These are phyloP conservation scores for Picathartes gymnocephalus DNA, from an alignment of 2,113 vertebrate genomes.

Conservation along the genomic window DNA sequence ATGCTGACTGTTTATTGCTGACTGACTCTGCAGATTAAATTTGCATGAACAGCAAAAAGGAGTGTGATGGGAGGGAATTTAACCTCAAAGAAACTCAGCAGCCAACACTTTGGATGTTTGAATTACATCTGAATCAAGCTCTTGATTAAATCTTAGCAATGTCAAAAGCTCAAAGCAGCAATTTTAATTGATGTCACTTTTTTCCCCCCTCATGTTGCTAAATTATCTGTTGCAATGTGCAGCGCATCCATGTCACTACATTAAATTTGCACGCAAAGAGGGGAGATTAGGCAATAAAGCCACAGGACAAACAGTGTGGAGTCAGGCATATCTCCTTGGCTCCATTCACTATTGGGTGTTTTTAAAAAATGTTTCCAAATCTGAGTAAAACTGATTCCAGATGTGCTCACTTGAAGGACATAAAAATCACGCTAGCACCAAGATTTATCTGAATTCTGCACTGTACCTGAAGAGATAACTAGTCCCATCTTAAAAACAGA, in stretches of 20 bases:
- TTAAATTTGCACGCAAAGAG: background rate
- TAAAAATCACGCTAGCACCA: slow-evolving; percentile 9
- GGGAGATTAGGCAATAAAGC: background rate
- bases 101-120: background rate
- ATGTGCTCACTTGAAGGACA: slow-evolving; percentile 23
- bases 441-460: background rate
- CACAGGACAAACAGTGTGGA: background rate
- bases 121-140: slow-evolving; percentile 18
- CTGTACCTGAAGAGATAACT: slow-evolving; percentile 15
- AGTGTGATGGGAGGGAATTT: background rate
- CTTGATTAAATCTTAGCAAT: slow-evolving; percentile 33
- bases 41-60: slow-evolving; percentile 30
- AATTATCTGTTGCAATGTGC: slow-evolving; percentile 1
- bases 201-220: background rate
- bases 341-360: background rate
- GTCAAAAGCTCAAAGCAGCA: slow-evolving; percentile 21
- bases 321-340: slow-evolving; percentile 3
- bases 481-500: slow-evolving; percentile 44
- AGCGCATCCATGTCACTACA: background rate
- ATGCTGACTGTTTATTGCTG: background rate
- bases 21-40: slow-evolving; percentile 7
- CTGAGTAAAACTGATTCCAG: slow-evolving; percentile 26
- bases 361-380: background rate
- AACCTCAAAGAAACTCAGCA: slow-evolving; percentile 15
- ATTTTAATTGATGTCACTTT: slow-evolving; percentile 8